Evolutionary conservation across 2,113 vertebrate genomes (phyloP).

Genomic region (Zosterops japonicus): DNA sequence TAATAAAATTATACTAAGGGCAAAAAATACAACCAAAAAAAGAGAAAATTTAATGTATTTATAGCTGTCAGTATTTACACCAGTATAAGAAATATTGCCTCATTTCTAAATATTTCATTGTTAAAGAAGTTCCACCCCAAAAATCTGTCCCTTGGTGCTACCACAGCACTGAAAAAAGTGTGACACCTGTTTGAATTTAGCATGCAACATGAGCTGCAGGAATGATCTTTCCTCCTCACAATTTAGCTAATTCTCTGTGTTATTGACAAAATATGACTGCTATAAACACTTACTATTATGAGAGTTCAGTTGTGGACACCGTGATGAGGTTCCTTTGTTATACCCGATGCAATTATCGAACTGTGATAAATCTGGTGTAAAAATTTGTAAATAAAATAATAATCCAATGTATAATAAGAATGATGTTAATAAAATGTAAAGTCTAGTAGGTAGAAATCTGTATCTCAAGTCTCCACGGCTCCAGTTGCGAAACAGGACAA

Average conservation of each 20-base stretch:
- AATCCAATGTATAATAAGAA: too few relatives aligned
- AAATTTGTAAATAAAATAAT: too few relatives aligned
- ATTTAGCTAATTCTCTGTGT: background rate
- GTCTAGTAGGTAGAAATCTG: too few relatives aligned
- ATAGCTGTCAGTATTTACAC: background rate
- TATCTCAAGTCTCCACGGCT: too few relatives aligned
- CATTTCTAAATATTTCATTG: background rate
- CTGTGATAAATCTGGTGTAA: too few relatives aligned
- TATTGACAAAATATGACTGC: background rate
- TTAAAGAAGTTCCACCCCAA: background rate
- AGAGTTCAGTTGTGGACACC: background rate
- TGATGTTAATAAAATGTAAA: too few relatives aligned
- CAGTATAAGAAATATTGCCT: background rate
- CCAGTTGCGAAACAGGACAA: too few relatives aligned
- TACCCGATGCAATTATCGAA: rapidly evolving
- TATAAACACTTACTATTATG: background rate
- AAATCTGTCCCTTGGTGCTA: background rate
- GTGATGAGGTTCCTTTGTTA: background rate
- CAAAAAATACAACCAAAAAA: background rate
- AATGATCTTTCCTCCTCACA: background rate
- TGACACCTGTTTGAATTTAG: background rate
- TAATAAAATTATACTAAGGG: background rate
- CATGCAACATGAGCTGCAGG: background rate
- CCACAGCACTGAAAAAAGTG: background rate
- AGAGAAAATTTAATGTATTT: background rate